Evolutionary conservation across 2,888 invertebrate genomes (phyloP).

Genomic region (Scrobipalpa costella): DNA sequence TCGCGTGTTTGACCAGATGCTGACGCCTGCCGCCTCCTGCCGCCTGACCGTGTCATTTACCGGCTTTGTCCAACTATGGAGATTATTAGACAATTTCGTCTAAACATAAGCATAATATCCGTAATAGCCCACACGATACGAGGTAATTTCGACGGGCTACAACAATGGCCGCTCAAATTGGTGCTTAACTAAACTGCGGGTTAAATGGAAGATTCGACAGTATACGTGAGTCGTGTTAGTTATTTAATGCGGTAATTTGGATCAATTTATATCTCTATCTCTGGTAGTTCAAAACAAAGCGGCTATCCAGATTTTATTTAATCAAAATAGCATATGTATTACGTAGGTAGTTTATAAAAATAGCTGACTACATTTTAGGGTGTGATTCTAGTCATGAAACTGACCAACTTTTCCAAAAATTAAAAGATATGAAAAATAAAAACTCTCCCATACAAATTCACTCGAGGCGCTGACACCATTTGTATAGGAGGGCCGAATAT

Average conservation of each 20-base stretch:
- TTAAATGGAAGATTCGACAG: background rate
- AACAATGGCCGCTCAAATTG: background rate
- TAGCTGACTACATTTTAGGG: too few species aligned
- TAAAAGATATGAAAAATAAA: too few species aligned
- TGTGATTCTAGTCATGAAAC: too few species aligned
- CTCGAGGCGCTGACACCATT: too few species aligned
- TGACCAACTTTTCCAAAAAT: too few species aligned
- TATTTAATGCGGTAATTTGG: background rate
- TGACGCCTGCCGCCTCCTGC: constrained; percentile 23
- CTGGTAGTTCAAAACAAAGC: too few species aligned
- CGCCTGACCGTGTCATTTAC: constrained; percentile 44
- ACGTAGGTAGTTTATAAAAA: too few species aligned
- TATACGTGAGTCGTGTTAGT: background rate
- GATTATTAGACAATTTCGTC: constrained; percentile 18
- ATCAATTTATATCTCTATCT: background rate
- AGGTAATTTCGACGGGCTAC: background rate
- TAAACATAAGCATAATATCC: constrained; percentile 4
- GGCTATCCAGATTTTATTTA: too few species aligned
- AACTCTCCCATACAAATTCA: too few species aligned
- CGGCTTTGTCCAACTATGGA: constrained; percentile 27
- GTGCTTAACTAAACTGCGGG: background rate
- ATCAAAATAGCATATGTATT: too few species aligned
- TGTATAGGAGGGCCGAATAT: too few species aligned
- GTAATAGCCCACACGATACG: background rate
- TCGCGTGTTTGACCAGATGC: constrained; percentile 63